Conservation (phyloP, 1,140 invertebrate genomes). For the Tetranychus urticae region DNA sequence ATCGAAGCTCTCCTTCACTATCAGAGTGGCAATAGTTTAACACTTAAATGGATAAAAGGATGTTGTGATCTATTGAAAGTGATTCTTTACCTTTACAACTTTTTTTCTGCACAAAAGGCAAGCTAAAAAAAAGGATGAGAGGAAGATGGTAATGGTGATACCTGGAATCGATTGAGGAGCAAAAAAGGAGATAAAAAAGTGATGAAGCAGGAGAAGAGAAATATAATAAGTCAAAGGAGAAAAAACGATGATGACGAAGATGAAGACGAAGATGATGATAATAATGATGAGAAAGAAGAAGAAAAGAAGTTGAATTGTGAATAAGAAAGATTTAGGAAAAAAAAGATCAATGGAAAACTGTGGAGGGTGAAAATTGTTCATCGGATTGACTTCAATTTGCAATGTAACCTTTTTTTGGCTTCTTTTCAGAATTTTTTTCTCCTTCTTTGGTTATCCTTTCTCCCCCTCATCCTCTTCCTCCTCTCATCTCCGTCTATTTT, state of each 20-base stretch:
- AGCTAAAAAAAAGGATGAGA: not conserved
- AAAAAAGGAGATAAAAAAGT: not conserved
- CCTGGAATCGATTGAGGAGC: not conserved
- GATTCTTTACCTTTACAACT: no score
- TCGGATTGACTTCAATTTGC: not conserved
- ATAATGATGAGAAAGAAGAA: no score
- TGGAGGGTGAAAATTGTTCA: no score
- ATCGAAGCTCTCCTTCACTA: no score
- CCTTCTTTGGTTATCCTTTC: not conserved
- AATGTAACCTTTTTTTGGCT: not conserved
- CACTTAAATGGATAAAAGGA: no score
- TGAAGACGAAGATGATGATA: no score
- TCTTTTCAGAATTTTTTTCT: not conserved
- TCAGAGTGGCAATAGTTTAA: no score
- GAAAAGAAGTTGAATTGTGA: no score
- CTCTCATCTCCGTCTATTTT: not conserved
- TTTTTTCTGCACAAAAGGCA: not conserved
- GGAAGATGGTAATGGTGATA: not conserved
- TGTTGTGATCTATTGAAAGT: no score
- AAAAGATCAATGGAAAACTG: not conserved
- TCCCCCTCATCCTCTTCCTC: not conserved
- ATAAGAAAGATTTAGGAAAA: no score
- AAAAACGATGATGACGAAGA: not conserved
- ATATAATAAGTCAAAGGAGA: not conserved
- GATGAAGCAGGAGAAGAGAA: not conserved